Base-by-base conservation (phyloP, 2,888 invertebrate genomes). In the Cylloceria caligata region DNA sequence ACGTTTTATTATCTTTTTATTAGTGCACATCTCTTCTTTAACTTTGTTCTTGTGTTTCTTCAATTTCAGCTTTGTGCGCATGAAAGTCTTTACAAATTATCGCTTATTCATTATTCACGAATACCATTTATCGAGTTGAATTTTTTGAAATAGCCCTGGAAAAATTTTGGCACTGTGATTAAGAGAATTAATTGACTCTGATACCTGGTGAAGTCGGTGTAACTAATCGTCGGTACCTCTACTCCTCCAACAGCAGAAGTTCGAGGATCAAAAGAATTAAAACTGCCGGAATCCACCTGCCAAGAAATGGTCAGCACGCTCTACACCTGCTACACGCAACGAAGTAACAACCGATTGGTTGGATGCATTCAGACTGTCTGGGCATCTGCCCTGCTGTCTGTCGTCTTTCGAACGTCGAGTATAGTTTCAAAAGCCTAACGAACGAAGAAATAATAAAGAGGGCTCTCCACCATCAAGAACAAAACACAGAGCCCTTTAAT, bases 261-360 rank as follows among this genome's bases (percentile, higher is more conserved):
- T 42, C 42, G 21, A 62, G 36, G 9, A 11, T 74, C 39, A 62
- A 75, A 75, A 39, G 55, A 83, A 73, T 78, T 55, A 72, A 78
- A 84, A 74, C 47, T 76, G 75, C 65, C 34, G 19, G 73, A 80
- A 84, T 83, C 81, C 84, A 85, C 85, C 85, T 85, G 85, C 76
- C 72, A 68, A 79, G 71, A 52, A 82, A 45, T 72, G 36, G 79
- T 47, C n/a, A 24, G 64, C 76, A 42, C 82, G 85, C 76, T 83
- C 67, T 81, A 84, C 85, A 85, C 85, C 85, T 85, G 85, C 84
- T 79, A 52, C 83, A 80, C 60, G 62, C 67, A 52, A 82, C 60
- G 60, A 49, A 78, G 45, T 47, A 75, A 60, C 52, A 19, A 75
- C 67, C 72, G 64, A 52, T 55, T 19, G 71, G 52, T 74, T 57